These are phyloP conservation scores for Phalacrocorax aristotelis DNA, from an alignment of 2,113 vertebrate genomes.

Conservation along the genomic window DNA sequence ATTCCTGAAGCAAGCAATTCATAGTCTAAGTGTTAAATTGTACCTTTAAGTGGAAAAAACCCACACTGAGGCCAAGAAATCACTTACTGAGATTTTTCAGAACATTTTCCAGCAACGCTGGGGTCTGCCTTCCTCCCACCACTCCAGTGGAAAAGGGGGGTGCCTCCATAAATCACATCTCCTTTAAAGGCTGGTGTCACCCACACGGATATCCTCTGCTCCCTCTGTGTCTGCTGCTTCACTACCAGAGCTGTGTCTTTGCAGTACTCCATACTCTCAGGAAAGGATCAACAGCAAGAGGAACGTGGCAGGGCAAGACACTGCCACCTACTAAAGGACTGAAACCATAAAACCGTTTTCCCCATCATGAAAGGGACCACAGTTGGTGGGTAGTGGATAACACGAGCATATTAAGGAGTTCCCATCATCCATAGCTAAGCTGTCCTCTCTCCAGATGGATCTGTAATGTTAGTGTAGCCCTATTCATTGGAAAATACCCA, in stretches of 20 bases:
- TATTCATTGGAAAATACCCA: neutral
- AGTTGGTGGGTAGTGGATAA: neutral
- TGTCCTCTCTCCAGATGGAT: neutral
- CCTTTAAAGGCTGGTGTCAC: neutral
- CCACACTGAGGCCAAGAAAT: slow-evolving; percentile 8
- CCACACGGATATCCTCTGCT: fast-evolving
- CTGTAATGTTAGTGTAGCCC: neutral
- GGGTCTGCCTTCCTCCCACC: neutral
- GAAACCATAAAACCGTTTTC: neutral
- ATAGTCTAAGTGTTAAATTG: slow-evolving; percentile 31
- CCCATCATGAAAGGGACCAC: neutral
- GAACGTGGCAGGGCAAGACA: neutral
- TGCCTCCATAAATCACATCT: neutral
- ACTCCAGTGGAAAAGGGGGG: neutral
- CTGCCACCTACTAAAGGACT: neutral
- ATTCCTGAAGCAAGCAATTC: slow-evolving; percentile 17
- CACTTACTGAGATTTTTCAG: slow-evolving; percentile 17
- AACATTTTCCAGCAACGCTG: neutral
- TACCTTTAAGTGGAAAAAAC: slow-evolving; percentile 17
- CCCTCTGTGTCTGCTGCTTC: neutral
- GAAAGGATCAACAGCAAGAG: neutral
- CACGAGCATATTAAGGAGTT: neutral
- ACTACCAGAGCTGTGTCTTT: neutral
- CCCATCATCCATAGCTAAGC: neutral
- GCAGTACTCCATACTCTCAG: neutral